These are phyloP conservation scores for Saccopteryx bilineata DNA, from an alignment of 2,113 vertebrate species.

Conservation along the genomic window DNA sequence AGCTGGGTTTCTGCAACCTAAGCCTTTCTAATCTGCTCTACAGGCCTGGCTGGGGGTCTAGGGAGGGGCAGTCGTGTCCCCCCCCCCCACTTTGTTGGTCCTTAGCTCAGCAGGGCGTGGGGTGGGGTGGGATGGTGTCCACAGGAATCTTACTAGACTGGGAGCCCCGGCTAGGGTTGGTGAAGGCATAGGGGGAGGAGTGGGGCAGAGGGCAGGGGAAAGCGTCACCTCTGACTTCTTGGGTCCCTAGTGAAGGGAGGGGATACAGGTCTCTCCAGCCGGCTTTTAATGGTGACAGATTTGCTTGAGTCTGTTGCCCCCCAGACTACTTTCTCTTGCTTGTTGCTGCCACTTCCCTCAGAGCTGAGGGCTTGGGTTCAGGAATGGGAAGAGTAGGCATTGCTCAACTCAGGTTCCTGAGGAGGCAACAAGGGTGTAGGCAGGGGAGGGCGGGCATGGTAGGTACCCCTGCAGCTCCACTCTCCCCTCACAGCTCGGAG, in stretches of 20 bases:
- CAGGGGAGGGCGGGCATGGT: not conserved
- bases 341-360: not conserved
- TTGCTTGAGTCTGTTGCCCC: not conserved
- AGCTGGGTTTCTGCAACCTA: conserved; percentile 20
- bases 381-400: conserved; percentile 20
- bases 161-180: not conserved
- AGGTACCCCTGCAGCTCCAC: not conserved
- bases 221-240: conserved; percentile 37
- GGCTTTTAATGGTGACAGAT: not conserved
- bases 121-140: not conserved
- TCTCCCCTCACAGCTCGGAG: not conserved
- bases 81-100: conserved; percentile 69
- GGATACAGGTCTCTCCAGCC: not conserved
- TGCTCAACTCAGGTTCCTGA: not conserved
- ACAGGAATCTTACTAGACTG: not conserved
- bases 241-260: conserved; percentile 16
- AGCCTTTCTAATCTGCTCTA: conserved; percentile 23
- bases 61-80: not conserved
- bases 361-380: not conserved
- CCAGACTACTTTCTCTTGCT: not conserved
- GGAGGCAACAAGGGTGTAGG: not conserved
- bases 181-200: not conserved
- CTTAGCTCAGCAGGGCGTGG: conserved; percentile 44
- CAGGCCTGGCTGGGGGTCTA: not conserved
- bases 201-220: not conserved